Evolutionary conservation across 1,140 invertebrate species (phyloP).

Genomic region (Trachelipus rathkii): DNA sequence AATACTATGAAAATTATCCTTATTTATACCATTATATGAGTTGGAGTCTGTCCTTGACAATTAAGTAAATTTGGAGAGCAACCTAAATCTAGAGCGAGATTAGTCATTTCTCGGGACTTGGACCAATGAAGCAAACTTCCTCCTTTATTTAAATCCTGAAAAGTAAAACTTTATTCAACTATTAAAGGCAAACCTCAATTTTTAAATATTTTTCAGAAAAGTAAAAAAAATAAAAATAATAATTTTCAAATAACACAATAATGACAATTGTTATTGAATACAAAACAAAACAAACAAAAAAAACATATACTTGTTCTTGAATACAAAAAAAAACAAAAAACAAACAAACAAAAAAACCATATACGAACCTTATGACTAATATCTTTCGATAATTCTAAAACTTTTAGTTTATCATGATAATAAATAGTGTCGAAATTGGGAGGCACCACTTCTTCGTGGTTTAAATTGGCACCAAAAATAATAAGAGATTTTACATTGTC

Average conservation of each 20-base stretch:
- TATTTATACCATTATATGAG: constrained; percentile 24
- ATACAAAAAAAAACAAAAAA: no score
- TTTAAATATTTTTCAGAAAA: neutral
- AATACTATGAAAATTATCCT: neutral
- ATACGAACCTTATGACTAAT: constrained; percentile 25
- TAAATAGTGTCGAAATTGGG: constrained; percentile 20
- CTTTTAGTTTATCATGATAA: constrained; percentile 24
- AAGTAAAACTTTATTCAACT: constrained; percentile 17
- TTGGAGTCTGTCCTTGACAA: constrained; percentile 23
- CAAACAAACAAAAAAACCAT: neutral
- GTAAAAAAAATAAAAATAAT: neutral
- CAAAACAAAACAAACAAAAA: neutral
- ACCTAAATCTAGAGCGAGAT: constrained; percentile 38
- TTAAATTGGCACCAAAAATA: constrained; percentile 23
- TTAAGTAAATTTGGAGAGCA: constrained; percentile 36
- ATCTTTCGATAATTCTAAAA: constrained; percentile 23
- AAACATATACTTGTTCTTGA: neutral
- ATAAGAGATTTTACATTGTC: constrained; percentile 28
- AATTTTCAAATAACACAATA: neutral
- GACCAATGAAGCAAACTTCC: constrained; percentile 42
- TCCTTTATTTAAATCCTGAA: constrained; percentile 43
- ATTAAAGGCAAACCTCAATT: neutral
- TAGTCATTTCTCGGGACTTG: constrained; percentile 36
- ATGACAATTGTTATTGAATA: neutral
- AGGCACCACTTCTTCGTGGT: constrained; percentile 18